Evolutionary conservation across 2,888 invertebrate species (phyloP).

Genomic region (Cinara cedri): DNA sequence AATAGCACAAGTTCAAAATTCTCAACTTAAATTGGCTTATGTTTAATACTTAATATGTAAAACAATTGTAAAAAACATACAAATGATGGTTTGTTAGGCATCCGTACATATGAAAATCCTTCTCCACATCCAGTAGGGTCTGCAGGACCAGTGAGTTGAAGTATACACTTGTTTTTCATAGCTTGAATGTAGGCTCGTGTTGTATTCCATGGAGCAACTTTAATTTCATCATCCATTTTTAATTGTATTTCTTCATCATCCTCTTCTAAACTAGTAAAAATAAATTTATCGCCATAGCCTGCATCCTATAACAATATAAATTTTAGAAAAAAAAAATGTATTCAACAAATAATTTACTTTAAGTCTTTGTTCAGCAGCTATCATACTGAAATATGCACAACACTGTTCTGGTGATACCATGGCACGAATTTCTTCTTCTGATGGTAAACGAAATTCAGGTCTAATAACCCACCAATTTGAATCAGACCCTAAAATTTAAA

Average conservation of each 20-base stretch:
- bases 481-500: constrained; percentile 69
- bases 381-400: constrained; percentile 97
- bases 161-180: constrained; percentile 94
- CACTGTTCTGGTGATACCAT: constrained; percentile 99
- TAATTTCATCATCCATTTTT: constrained; percentile 98
- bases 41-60: neutral
- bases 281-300: constrained; percentile 95
- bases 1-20: constrained; percentile 57
- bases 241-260: constrained; percentile 93
- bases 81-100: constrained; percentile 92
- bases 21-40: neutral
- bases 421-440: constrained; percentile 96
- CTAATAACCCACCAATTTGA: constrained; percentile 95
- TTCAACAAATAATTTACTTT: constrained; percentile 67
- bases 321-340: constrained; percentile 8
- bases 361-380: constrained; percentile 92
- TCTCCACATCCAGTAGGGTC: constrained; percentile 96
- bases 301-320: constrained; percentile 67
- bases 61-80: constrained; percentile 60
- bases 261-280: constrained; percentile 95
- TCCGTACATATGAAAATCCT: constrained; percentile 96
- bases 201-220: constrained; percentile 99
- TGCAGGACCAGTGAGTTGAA: constrained; percentile 94
- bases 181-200: constrained; percentile 97
- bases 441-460: constrained; percentile 91